Percentiles rank a stretch among this genome's conserved stretches.
Evolutionary conservation across 2,888 invertebrate genomes (phyloP).

Genomic region (Ichneumoninae sp.): DNA sequence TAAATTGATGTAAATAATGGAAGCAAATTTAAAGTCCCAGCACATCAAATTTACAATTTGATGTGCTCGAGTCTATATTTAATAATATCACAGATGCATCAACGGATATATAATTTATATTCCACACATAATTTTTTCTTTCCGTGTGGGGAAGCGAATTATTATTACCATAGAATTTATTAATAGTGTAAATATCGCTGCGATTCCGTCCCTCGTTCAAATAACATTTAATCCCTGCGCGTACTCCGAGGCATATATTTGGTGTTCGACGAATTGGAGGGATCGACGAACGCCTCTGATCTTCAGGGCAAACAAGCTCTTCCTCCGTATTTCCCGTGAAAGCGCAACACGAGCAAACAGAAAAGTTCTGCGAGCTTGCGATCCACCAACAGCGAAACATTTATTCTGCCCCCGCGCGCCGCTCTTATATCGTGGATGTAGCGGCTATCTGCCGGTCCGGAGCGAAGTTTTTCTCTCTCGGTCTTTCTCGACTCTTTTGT

Average conservation of each 20-base stretch:
- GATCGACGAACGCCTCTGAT: conserved; percentile 58
- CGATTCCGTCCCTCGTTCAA: not conserved
- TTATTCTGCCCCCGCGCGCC: conserved; percentile 19
- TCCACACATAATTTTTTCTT: no score
- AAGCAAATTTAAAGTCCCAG: no score
- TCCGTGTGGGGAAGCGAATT: not conserved
- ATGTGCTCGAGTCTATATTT: no score
- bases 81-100: no score
- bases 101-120: no score
- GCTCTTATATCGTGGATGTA: not conserved
- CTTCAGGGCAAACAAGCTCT: conserved; percentile 73
- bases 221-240: conserved; percentile 21
- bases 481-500: conserved; percentile 74
- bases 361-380: conserved; percentile 40
- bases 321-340: conserved; percentile 74
- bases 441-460: conserved; percentile 56
- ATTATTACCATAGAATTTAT: not conserved
- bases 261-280: conserved; percentile 42
- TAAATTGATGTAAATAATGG: no score
- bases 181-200: conserved; percentile 24
- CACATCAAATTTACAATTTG: no score
- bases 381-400: conserved; percentile 25
- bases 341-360: conserved; percentile 40
- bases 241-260: conserved; percentile 21
- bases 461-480: conserved; percentile 24